phyloP scores from a whole-genome alignment of 1,140 invertebrate genomes.

The Papilio polytes region DNA sequence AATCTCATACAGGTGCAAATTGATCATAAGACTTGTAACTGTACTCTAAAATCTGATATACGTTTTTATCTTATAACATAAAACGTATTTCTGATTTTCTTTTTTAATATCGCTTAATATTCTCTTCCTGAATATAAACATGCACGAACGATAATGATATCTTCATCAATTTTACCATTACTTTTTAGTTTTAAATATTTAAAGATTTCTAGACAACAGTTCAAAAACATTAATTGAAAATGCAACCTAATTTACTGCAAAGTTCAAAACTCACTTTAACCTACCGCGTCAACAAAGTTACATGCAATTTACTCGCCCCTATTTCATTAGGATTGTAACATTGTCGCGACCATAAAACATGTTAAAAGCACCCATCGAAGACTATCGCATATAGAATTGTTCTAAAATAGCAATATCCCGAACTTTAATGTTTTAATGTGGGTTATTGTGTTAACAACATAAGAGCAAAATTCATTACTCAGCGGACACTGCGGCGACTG shows the following conservation, averaged over 20 bases:
- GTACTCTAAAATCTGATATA: not conserved
- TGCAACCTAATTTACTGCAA: not conserved
- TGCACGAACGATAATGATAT: too few species aligned
- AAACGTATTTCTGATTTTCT: too few species aligned
- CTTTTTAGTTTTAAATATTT: too few species aligned
- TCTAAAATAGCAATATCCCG: constrained; percentile 60
- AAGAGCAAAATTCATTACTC: constrained; percentile 64
- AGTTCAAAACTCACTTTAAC: constrained; percentile 2
- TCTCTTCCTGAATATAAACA: too few species aligned
- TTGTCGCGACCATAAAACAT: constrained; percentile 26
- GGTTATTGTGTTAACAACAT: constrained; percentile 75
- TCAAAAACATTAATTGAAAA: not conserved
- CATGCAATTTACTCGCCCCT: constrained; percentile 32
- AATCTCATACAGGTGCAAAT: not conserved
- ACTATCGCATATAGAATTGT: constrained; percentile 42
- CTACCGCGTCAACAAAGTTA: constrained; percentile 30
- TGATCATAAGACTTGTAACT: not conserved
- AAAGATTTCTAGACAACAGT: not conserved
- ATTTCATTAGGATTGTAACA: constrained; percentile 34
- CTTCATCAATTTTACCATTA: too few species aligned
- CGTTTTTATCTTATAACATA: too few species aligned
- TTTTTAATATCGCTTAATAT: too few species aligned
- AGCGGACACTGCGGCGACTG: constrained; percentile 49
- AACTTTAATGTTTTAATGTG: constrained; percentile 63
- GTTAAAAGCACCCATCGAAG: constrained; percentile 24